Evolutionary conservation across 35 echinoderm and acorn worm species (phyloP).

Genomic region (Nesometra sesokonis): DNA sequence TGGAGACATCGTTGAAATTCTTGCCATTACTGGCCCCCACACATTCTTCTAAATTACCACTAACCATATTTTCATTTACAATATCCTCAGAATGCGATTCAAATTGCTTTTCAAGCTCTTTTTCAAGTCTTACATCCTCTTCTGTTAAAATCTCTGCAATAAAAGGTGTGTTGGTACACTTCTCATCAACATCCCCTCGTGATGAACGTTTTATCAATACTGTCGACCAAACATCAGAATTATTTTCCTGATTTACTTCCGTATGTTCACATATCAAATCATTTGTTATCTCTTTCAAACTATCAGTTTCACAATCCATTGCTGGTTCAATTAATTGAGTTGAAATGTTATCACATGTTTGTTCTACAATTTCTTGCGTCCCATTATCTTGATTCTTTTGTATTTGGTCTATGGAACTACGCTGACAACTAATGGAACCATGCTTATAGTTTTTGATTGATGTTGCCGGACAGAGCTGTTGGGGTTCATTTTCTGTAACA

Average conservation of each 20-base stretch:
- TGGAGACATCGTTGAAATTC: not conserved
- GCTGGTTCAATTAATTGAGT: not conserved
- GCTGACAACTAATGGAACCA: not conserved
- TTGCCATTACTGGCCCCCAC: not conserved
- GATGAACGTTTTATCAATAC: not conserved
- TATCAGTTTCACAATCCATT: not conserved
- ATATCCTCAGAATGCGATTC: no score
- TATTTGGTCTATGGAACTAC: not conserved
- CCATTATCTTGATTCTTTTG: not conserved
- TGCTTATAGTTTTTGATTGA: not conserved
- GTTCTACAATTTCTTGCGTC: not conserved
- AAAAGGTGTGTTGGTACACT: not conserved
- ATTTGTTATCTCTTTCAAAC: not conserved
- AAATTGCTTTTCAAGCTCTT: not conserved
- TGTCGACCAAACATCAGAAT: not conserved
- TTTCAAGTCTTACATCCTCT: not conserved
- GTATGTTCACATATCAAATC: not conserved
- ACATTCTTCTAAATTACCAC: not conserved
- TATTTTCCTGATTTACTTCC: not conserved
- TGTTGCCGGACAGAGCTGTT: not conserved
- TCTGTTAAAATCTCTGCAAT: not conserved
- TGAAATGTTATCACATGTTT: not conserved
- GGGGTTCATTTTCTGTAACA: not conserved
- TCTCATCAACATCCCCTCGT: not conserved
- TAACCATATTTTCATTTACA: not conserved